These are phyloP conservation scores for Chiloscyllium punctatum DNA, from an alignment of 2,797 vertebrate genomes.

Conservation along the genomic window DNA sequence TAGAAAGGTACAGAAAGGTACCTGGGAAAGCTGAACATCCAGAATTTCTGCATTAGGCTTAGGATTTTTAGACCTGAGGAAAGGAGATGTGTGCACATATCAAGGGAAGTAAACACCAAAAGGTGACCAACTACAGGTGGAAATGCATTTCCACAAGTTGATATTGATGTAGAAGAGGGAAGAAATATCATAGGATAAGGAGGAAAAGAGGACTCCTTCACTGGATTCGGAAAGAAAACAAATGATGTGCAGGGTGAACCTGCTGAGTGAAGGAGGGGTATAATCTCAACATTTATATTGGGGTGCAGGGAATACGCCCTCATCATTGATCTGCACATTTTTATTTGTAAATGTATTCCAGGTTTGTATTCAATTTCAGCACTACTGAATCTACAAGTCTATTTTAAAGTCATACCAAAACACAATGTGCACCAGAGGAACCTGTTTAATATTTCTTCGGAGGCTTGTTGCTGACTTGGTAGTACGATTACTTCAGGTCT, in stretches of 20 bases:
- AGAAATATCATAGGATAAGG: neutral
- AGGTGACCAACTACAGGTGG: neutral
- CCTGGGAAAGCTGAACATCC: neutral
- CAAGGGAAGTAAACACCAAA: neutral
- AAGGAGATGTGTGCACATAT: neutral
- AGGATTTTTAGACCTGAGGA: neutral
- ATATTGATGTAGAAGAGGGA: neutral
- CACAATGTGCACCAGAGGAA: conserved; percentile 51
- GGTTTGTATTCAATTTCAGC: neutral
- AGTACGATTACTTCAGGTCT: neutral
- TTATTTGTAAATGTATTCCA: neutral
- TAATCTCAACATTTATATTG: no score
- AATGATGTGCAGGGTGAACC: no score
- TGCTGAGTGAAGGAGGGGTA: neutral
- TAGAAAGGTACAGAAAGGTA: neutral
- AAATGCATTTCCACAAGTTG: neutral
- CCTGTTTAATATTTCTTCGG: conserved; percentile 30
- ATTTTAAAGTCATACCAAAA: conserved; percentile 47
- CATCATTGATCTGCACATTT: neutral
- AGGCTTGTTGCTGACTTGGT: neutral
- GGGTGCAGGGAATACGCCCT: no score
- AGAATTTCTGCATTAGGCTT: neutral
- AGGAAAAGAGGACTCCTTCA: neutral
- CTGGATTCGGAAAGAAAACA: neutral
- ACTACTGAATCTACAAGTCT: conserved; percentile 36